Evolutionary conservation across 2,888 invertebrate species (phyloP), one percentile per base, ranked within the genome.

Genomic region (Luperina testacea): DNA sequence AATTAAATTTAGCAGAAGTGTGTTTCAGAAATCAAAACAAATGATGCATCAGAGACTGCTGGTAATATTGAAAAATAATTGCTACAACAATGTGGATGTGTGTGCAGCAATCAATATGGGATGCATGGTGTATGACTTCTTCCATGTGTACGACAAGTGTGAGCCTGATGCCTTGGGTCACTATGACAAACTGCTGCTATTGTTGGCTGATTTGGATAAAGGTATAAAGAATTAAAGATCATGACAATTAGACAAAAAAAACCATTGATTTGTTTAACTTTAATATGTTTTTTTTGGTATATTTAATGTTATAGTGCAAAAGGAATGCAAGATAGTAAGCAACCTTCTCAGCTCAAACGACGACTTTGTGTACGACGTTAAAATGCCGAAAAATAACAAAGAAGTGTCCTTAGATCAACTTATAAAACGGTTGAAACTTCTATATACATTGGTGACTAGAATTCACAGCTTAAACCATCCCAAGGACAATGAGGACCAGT

Each of bases 281-380:
- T 48, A 48, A 20, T 48, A n/a, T n/a, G 32, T 70, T 38, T 27
- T n/a, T n/a, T 27, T 7, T 67, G 9, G 0, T n/a, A 74, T 32
- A 42, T 64, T n/a, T 61, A 45, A 2, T 73, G 17, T 88, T 90
- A 51, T 92, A 97, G 97, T 93, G 38, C 93, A 93, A 91, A 90
- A 89, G 45, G 96, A 97, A 89, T 96, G 97, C 84, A 96, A 96
- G 90, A 92, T 95, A 5, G 96, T 96, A 0, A 95, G 93, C 84
- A 94, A 96, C 77, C 87, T 95, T 17, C 87, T 96, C 17, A 90
- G 92, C 71, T 83, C 92, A 0, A 81, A 88, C 4, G 85, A 86
- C 0, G 94, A 95, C 82, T 94, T 92, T 72, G 48, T 90, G 2
- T 95, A 93, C 71, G 89, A 93, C 8, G 84, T 93, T 11, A 93